These are phyloP conservation scores for Amblyteles armatorius DNA, from an alignment of 2,888 invertebrate species.

Conservation along the genomic window DNA sequence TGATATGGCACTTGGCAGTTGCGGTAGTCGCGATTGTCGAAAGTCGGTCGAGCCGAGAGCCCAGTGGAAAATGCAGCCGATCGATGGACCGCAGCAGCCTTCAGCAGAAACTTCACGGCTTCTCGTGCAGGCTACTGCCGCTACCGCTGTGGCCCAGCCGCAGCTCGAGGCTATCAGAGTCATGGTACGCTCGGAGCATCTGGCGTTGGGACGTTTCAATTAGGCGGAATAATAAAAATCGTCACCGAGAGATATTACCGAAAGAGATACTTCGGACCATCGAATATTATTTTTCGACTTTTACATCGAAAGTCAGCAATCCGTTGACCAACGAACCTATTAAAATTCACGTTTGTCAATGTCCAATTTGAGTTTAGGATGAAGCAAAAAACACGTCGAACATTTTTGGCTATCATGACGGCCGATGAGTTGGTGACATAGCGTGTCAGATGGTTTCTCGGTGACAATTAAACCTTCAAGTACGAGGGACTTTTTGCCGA, in stretches of 20 bases:
- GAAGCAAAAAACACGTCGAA: not conserved
- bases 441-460: not conserved
- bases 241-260: not conserved
- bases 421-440: not conserved
- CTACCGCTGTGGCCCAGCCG: not conserved
- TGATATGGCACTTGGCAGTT: slow-evolving; percentile 63
- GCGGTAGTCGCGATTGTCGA: slow-evolving; percentile 60
- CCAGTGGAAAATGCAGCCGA: slow-evolving; percentile 55
- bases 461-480: not conserved
- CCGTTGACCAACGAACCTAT: not conserved
- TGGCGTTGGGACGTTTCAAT: slow-evolving; percentile 5
- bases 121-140: not conserved
- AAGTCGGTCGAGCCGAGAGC: slow-evolving; percentile 62
- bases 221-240: not conserved
- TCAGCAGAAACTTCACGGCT: slow-evolving; percentile 30
- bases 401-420: not conserved
- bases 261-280: not conserved
- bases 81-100: slow-evolving; percentile 63
- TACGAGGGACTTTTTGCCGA: too few relatives aligned
- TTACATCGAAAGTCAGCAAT: not conserved
- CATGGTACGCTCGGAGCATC: not conserved
- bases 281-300: not conserved
- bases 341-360: not conserved
- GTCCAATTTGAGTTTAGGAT: not conserved
- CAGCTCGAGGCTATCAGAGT: not conserved